phyloP scores from a whole-genome alignment of 2,888 invertebrate genomes.

The Amphipyra berbera region DNA sequence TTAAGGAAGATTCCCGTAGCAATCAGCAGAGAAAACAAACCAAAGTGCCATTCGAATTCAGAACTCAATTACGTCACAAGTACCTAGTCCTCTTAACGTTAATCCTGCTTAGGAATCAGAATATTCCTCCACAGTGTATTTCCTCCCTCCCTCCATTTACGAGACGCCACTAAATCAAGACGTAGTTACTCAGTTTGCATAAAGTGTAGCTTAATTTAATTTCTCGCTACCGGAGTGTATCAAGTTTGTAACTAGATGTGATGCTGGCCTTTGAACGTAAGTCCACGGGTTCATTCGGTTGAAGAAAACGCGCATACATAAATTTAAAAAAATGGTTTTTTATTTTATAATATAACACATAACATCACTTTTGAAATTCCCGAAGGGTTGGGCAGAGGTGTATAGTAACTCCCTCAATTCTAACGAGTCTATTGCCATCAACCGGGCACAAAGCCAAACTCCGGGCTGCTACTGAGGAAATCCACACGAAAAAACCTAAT shows the following conservation, averaged over 20 bases:
- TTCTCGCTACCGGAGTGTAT: slow-evolving; percentile 21
- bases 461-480: no score
- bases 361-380: no score
- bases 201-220: slow-evolving; percentile 33
- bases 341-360: slow-evolving; percentile 1
- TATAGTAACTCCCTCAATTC: no score
- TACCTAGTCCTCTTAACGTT: slow-evolving; percentile 7
- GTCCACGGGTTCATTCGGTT: slow-evolving; percentile 24
- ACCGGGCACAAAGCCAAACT: no score
- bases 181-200: slow-evolving; percentile 21
- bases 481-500: no score
- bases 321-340: not conserved
- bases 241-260: slow-evolving; percentile 11
- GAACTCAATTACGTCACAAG: slow-evolving; percentile 27
- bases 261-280: slow-evolving; percentile 25
- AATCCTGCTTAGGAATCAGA: slow-evolving; percentile 32
- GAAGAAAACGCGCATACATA: slow-evolving; percentile 17
- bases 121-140: not conserved
- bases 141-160: slow-evolving; percentile 10
- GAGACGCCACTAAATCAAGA: slow-evolving; percentile 31
- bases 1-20: not conserved
- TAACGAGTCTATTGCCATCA: no score
- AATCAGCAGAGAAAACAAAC: not conserved
- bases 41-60: not conserved
- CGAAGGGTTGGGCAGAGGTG: no score